Evolutionary conservation across 23 tunicate genomes (phyloP).

Genomic region (Trididemnum nubilum): DNA sequence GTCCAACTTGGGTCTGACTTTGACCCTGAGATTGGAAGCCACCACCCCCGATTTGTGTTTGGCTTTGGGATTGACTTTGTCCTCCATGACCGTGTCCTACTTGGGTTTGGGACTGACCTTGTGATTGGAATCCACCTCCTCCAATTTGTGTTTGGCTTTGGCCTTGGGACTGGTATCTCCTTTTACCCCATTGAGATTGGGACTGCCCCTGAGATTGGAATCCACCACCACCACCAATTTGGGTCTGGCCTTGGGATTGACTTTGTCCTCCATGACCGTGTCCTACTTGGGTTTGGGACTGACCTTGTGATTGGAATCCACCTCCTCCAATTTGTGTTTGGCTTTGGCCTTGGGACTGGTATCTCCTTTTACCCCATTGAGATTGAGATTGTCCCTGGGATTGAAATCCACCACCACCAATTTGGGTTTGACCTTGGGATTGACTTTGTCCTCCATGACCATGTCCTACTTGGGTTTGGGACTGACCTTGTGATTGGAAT

Average conservation of each 20-base stretch:
- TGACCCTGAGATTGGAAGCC: conserved; percentile 14
- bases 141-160: conserved; percentile 28
- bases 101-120: conserved; percentile 52
- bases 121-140: conserved; percentile 38
- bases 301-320: conserved; percentile 36
- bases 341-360: conserved; percentile 34
- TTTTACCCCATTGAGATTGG: background rate
- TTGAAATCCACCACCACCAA: conserved; percentile 32
- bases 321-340: conserved; percentile 31
- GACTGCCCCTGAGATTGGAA: conserved; percentile 54
- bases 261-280: conserved; percentile 27
- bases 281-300: conserved; percentile 23
- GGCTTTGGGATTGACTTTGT: conserved; percentile 48
- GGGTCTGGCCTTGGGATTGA: conserved; percentile 58
- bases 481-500: conserved; percentile 33
- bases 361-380: background rate
- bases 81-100: conserved; percentile 54
- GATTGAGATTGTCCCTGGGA: conserved; percentile 48
- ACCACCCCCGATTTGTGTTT: conserved; percentile 38
- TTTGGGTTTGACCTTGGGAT: conserved; percentile 48
- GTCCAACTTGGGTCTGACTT: conserved; percentile 38
- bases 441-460: conserved; percentile 29
- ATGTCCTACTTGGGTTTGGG: conserved; percentile 23
- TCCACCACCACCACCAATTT: conserved; percentile 18
- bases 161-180: conserved; percentile 19